phyloP scores from a whole-genome alignment of 2,113 vertebrate species.

The Eulemur rufifrons region DNA sequence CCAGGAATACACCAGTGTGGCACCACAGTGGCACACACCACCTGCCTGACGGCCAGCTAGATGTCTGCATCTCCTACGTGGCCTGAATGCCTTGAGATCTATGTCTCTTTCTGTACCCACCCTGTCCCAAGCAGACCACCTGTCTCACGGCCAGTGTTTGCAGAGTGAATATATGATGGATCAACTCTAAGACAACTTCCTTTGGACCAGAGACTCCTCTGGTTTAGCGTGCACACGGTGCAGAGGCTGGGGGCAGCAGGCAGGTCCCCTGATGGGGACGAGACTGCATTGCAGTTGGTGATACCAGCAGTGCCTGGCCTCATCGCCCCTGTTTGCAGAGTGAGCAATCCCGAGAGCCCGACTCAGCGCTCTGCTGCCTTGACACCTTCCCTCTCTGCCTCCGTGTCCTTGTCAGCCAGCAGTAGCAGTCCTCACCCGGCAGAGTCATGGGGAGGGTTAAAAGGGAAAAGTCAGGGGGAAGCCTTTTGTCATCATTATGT shows the following conservation, averaged over 20 bases:
- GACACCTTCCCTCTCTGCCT: no score
- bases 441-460: no score
- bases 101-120: not conserved
- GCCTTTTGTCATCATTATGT: not conserved
- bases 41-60: not conserved
- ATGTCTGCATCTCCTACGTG: not conserved
- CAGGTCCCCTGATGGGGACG: not conserved
- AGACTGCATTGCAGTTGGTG: not conserved
- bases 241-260: rapidly evolving
- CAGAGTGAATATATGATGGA: not conserved
- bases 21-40: no score
- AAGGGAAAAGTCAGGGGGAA: not conserved
- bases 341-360: not conserved
- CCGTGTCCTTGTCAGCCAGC: not conserved
- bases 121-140: not conserved
- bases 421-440: not conserved
- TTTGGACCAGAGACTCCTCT: not conserved
- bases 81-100: not conserved
- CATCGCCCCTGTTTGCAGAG: not conserved
- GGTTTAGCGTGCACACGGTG: not conserved
- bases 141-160: not conserved
- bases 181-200: not conserved
- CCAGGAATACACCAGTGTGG: not conserved
- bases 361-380: not conserved
- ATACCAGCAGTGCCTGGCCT: not conserved